A percentile compares a stretch with the other conserved stretches of the same genome.
Conservation (phyloP, 2,113 vertebrate species). For the Leptosomus discolor region DNA sequence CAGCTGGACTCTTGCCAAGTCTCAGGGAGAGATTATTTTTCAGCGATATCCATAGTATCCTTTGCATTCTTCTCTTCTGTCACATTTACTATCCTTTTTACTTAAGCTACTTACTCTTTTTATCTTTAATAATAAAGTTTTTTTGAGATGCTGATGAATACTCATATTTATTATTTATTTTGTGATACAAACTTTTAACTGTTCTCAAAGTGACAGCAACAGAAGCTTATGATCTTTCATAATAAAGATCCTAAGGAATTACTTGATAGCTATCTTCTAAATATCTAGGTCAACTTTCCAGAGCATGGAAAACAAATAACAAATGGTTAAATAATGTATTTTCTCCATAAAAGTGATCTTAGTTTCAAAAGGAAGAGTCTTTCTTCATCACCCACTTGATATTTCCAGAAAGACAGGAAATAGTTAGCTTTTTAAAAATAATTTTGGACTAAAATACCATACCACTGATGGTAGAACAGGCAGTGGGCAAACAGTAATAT, state of each 20-base stretch:
- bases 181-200: background rate
- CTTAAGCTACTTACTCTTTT: background rate
- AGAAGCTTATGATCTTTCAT: background rate
- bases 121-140: background rate
- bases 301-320: background rate
- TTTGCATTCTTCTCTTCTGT: background rate
- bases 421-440: background rate
- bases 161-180: background rate
- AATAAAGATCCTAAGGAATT: background rate
- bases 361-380: background rate
- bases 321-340: slow-evolving; percentile 8
- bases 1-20: background rate
- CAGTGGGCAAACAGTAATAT: background rate
- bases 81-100: background rate
- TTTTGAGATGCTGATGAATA: background rate
- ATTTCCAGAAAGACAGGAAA: background rate
- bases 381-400: background rate
- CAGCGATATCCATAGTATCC: background rate
- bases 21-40: background rate
- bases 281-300: background rate
- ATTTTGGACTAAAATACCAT: background rate
- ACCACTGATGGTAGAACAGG: background rate
- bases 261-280: background rate
- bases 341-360: background rate
- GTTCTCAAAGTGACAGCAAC: background rate